Evolutionary conservation across 2,888 invertebrate species (phyloP).

Genomic region (Steinernema hermaphroditum): DNA sequence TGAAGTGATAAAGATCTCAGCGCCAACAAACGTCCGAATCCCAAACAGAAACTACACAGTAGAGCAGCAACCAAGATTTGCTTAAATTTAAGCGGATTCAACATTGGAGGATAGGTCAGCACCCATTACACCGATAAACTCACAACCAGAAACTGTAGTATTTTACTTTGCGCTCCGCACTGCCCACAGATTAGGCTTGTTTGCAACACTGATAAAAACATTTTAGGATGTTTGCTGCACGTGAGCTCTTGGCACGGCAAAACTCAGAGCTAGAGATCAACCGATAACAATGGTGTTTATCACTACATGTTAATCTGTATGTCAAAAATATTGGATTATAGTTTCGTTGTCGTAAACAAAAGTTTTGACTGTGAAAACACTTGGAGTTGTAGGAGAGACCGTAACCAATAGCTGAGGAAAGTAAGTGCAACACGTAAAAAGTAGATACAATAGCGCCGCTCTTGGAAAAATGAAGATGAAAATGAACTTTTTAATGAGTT

Average conservation of each 20-base stretch:
- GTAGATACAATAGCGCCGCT: too few species aligned
- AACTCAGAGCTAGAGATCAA: background rate
- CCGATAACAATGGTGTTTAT: background rate
- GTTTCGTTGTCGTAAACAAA: too few species aligned
- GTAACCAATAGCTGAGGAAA: background rate
- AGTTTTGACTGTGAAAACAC: background rate
- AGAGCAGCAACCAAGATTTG: too few species aligned
- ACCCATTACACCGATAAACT: too few species aligned
- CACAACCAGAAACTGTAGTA: too few species aligned
- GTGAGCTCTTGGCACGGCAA: background rate
- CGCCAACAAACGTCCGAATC: too few species aligned
- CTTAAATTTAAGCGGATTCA: background rate
- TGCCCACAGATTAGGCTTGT: too few species aligned
- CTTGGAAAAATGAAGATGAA: background rate
- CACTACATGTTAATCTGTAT: background rate
- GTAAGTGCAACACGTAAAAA: background rate
- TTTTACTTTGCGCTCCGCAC: too few species aligned
- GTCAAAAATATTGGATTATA: too few species aligned
- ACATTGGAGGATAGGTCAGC: too few species aligned
- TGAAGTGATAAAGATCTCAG: too few species aligned
- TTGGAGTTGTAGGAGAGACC: background rate
- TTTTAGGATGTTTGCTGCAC: background rate
- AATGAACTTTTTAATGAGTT: background rate
- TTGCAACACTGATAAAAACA: background rate
- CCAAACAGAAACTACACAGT: too few species aligned